Evolutionary conservation across 2,888 invertebrate genomes (phyloP).

Genomic region (Pammene aurita): DNA sequence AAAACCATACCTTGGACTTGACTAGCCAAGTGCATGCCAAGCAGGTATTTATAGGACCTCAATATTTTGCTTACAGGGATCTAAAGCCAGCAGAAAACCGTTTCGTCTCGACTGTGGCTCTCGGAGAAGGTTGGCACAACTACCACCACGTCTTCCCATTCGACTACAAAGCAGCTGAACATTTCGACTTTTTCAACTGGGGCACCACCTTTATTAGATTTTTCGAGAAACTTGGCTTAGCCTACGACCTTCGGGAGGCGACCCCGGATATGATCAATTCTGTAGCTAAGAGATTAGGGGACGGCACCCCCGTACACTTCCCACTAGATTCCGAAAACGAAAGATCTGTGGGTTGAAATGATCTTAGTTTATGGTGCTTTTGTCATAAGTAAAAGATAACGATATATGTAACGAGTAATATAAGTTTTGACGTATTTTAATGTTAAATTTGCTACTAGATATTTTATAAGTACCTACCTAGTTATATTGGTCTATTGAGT

Average conservation of each 20-base stretch:
- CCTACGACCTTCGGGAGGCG: constrained; percentile 71
- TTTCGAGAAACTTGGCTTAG: constrained; percentile 74
- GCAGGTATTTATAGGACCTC: too few relatives aligned
- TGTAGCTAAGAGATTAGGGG: constrained; percentile 71
- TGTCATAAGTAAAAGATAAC: neutral
- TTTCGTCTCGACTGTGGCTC: constrained; percentile 84
- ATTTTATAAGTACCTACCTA: too few relatives aligned
- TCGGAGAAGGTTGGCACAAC: constrained; percentile 90
- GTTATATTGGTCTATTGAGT: too few relatives aligned
- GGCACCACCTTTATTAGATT: constrained; percentile 67
- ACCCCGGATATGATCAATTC: constrained; percentile 74
- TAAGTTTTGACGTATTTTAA: too few relatives aligned
- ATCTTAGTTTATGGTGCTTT: neutral
- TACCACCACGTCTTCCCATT: constrained; percentile 91
- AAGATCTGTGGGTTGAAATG: constrained; percentile 47
- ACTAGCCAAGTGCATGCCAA: too few relatives aligned
- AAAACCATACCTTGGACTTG: too few relatives aligned
- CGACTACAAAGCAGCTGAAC: constrained; percentile 84
- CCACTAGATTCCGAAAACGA: constrained; percentile 51
- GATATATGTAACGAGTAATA: too few relatives aligned
- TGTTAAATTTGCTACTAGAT: too few relatives aligned
- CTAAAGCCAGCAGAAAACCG: constrained; percentile 85
- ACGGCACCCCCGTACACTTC: constrained; percentile 71
- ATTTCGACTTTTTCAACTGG: constrained; percentile 75
- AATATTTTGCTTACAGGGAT: constrained; percentile 67